These are phyloP conservation scores for Monochamus alternatus DNA, from an alignment of 2,888 invertebrate genomes.

Conservation along the genomic window DNA sequence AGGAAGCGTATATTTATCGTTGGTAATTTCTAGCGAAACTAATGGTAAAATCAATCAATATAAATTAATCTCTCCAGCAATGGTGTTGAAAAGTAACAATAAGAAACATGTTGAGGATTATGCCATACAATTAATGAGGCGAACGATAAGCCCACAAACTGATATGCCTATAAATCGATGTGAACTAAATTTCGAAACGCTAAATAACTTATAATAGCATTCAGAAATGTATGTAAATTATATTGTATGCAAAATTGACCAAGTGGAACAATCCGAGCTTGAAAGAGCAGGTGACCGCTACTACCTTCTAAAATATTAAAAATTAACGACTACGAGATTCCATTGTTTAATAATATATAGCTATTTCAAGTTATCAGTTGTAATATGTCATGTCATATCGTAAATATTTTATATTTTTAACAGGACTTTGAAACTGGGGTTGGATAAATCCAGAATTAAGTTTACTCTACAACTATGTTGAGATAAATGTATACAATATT, in stretches of 20 bases:
- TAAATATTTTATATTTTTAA: too few relatives aligned
- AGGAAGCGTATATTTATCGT: not conserved
- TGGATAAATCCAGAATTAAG: too few relatives aligned
- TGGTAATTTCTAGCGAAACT: not conserved
- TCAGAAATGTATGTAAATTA: conserved; percentile 56
- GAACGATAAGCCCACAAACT: conserved; percentile 18
- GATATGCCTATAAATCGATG: conserved; percentile 31
- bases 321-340: not conserved
- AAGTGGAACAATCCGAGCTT: conserved; percentile 48
- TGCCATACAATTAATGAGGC: not conserved
- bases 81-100: not conserved
- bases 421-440: too few relatives aligned
- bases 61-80: not conserved
- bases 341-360: not conserved
- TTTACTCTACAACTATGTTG: too few relatives aligned
- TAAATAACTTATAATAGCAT: conserved; percentile 50
- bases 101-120: not conserved
- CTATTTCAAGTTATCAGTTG: too few relatives aligned
- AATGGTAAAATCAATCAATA: not conserved
- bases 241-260: conserved; percentile 52
- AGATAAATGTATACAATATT: too few relatives aligned
- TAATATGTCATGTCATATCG: too few relatives aligned
- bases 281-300: conserved; percentile 30
- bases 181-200: conserved; percentile 51
- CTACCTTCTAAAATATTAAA: not conserved